Evolutionary conservation across 2,113 vertebrate genomes (phyloP), one percentile per base, ranked within the genome.

Genomic region (Hippopotamus amphibius): DNA sequence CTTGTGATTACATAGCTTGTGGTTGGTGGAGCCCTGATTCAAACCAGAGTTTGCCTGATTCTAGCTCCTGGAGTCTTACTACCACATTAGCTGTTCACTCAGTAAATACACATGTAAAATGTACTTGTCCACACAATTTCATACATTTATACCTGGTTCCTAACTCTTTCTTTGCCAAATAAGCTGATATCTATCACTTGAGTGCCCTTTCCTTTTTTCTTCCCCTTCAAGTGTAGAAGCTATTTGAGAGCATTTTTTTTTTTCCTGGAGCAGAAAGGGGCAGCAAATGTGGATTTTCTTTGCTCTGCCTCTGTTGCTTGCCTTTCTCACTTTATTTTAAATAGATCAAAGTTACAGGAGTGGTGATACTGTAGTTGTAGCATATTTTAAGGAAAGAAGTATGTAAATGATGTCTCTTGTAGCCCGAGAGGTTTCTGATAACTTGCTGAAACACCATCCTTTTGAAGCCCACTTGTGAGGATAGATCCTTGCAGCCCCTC

Each of bases 341-440:
- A 28, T 68, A 89, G 50, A 92, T 57, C 24, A 79, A 65, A 92
- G 59, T 46, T 72, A 26, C 4, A 55, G 63, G 46, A 37, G 26
- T 48, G n/a, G 37, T 55, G 26, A 53, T 41, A 46, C n/a, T 86
- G 7, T 41, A 24, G 28, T 22, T n/a, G 24, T 17, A 11, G 41
- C 33, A 5, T 95, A 24, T 93, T 93, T 68, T 72, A 90, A 94
- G 76, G 76, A 74, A 74, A 72, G 92, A 72, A 48, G 10, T 79
- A 43, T 61, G 41, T 77, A 43, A 81, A 65, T 61, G 55, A 65
- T 77, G 48, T 19, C 19, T 50, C 22, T 68, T 53, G 30, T 37
- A 46, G 5, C 66, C 2, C 3, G 80, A 89, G 41, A 48, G n/a
- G 26, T 69, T 81, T 80, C 43, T 59, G 77, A 43, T 86, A 66